A percentile compares a stretch with the other conserved stretches of the same genome.
Conservation (phyloP, 2,797 vertebrate genomes). For the Cossypha polioptera region DNA sequence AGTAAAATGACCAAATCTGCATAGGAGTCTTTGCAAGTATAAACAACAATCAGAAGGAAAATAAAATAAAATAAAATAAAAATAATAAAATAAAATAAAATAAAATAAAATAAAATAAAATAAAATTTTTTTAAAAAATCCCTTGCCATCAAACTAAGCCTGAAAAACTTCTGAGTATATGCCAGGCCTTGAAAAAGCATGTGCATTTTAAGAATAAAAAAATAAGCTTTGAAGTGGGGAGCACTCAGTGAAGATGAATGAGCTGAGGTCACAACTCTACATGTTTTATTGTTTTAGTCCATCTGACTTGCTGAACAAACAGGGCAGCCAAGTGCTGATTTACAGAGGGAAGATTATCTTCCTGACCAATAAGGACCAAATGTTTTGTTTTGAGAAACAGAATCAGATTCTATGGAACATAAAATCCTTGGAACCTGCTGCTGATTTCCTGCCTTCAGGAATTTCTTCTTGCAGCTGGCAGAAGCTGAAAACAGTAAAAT, state of each 20-base stretch:
- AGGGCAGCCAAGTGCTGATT: slow-evolving; percentile 52
- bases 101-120: neutral
- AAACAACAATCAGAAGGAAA: neutral
- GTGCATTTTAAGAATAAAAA: slow-evolving; percentile 21
- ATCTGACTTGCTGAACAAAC: slow-evolving; percentile 57
- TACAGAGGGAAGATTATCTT: slow-evolving; percentile 51
- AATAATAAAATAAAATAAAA: neutral
- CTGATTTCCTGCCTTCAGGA: slow-evolving; percentile 29
- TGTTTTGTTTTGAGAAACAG: slow-evolving; percentile 40
- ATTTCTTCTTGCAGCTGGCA: slow-evolving; percentile 33
- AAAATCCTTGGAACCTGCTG: slow-evolving; percentile 58
- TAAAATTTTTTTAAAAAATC: neutral
- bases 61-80: neutral
- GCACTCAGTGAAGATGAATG: slow-evolving; percentile 44
- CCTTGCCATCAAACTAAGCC: neutral
- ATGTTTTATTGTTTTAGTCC: slow-evolving; percentile 60
- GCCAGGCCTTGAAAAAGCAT: neutral
- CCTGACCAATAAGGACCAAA: slow-evolving; percentile 26
- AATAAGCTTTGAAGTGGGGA: slow-evolving; percentile 39
- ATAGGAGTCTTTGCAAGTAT: neutral
- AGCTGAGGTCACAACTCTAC: slow-evolving; percentile 51
- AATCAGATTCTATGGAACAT: slow-evolving; percentile 41
- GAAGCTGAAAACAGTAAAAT: neutral
- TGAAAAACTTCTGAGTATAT: neutral
- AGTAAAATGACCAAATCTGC: neutral